Evolutionary conservation across 2,797 vertebrate species (phyloP), one percentile per base, ranked within the genome.

Genomic region (Enteromius paludinosus): DNA sequence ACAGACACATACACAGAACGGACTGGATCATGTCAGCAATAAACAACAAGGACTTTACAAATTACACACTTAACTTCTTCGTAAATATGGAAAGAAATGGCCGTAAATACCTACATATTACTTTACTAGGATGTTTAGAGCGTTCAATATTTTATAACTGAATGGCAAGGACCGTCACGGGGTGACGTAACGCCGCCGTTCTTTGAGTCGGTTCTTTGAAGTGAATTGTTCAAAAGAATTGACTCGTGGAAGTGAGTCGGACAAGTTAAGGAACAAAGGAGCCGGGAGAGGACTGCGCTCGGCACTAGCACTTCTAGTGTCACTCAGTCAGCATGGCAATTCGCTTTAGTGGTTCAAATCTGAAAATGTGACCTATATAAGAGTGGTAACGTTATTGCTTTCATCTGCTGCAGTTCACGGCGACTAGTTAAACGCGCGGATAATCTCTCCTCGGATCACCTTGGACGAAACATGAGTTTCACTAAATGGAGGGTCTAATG

Each of bases 401-500:
- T 72, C 38, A 45, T 82, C 25, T 72, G 35, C 64, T 30, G 49
- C 81, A 54, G 61, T 78, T 80, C 10, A 33, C 43, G 61, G 61
- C 15, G 71, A 79, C 47, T 23, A 71, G 62, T 80, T 38, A 52
- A 70, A 66, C 25, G 61, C 41, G 41, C 71, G 84, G 81, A 79
- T 74, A 56, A 35, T 73, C 30, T 66, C 64, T 74, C 52, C 64
- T 87, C 71, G 52, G 65, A 56, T 65, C 72, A 62, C 47, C 80
- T 52, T 66, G 88, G 88, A 89, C 91, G 91, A 90, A 90, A 93
- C 93, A 87, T 94, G 95, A 93, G 83, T 82, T 59, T 45, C 85
- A 23, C 75, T 90, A 86, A 87, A 95, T 94, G 94, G 91, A 92
- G 89, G 88, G 84, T 87, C 87, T 92, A 80, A 86, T 90, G 88